These are phyloP conservation scores for Australoheros facetus DNA, from an alignment of 2,797 vertebrate genomes.

Conservation along the genomic window DNA sequence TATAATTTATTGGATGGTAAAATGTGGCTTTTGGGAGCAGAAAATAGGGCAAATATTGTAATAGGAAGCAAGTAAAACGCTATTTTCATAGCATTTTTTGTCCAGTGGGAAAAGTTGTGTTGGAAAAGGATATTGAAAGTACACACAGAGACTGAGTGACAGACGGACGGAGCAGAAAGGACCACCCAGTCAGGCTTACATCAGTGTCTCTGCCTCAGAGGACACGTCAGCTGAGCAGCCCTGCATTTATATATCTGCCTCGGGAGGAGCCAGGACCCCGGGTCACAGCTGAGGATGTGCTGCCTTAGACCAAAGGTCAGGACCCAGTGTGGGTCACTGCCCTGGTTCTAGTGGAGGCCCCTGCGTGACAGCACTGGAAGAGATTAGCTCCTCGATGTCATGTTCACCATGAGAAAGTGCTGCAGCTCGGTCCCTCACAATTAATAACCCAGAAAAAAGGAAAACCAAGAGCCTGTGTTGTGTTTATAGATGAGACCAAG, in stretches of 20 bases:
- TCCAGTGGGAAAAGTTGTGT: background rate
- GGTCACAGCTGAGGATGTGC: constrained; percentile 33
- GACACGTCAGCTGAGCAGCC: constrained; percentile 34
- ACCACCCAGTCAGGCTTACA: constrained; percentile 71
- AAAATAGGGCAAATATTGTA: background rate
- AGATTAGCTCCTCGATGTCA: constrained; percentile 1
- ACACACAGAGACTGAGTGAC: constrained; percentile 5
- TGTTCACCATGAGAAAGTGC: background rate
- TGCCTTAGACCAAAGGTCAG: constrained; percentile 14
- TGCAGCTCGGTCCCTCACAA: background rate
- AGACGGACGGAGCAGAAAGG: constrained; percentile 6
- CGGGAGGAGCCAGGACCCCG: background rate
- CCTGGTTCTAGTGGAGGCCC: background rate
- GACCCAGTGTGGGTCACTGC: constrained; percentile 12
- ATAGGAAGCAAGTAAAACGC: background rate
- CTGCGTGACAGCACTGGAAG: background rate
- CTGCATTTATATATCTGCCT: background rate
- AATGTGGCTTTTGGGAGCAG: background rate
- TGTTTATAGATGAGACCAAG: background rate
- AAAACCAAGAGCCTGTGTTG: background rate
- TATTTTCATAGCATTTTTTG: background rate
- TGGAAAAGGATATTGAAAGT: constrained; percentile 20
- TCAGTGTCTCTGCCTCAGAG: constrained; percentile 42
- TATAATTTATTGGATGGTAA: background rate
- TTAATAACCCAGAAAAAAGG: background rate